Evolutionary conservation across 2,113 vertebrate genomes (phyloP).

Genomic region (Pedetes capensis): DNA sequence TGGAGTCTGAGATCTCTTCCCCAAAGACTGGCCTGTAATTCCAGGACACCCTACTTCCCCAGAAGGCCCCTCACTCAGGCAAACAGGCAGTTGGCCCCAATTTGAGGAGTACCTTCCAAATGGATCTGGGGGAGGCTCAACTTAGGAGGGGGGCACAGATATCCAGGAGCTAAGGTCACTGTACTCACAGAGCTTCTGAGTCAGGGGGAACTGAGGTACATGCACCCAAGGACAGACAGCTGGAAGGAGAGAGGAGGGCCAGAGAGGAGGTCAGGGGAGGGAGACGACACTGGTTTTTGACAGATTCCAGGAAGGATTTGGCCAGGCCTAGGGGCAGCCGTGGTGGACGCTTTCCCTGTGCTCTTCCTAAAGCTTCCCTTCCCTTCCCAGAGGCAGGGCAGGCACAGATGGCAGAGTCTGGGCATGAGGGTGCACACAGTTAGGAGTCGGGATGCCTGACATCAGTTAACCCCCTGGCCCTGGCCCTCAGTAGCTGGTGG

Average conservation of each 20-base stretch:
- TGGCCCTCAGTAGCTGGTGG: background rate
- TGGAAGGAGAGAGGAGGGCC: background rate
- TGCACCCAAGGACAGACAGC: background rate
- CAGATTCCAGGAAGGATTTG: background rate
- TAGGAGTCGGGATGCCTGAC: background rate
- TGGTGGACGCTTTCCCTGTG: background rate
- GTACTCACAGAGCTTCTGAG: background rate
- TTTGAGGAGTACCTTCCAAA: background rate
- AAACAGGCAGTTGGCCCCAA: background rate
- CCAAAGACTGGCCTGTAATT: background rate
- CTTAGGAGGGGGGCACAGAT: background rate
- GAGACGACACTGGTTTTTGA: background rate
- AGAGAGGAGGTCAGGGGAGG: background rate
- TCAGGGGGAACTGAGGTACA: background rate
- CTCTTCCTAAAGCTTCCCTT: background rate
- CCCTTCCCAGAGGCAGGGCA: background rate
- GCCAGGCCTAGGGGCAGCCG: background rate
- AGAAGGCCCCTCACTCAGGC: background rate
- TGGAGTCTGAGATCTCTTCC: background rate
- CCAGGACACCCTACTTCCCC: background rate
- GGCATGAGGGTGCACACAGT: background rate
- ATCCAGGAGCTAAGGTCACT: background rate
- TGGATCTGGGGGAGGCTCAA: background rate
- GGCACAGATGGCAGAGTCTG: background rate
- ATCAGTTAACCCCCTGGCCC: background rate